Conservation (phyloP, 2,888 invertebrate genomes). For the Chrysomela aeneicollis region DNA sequence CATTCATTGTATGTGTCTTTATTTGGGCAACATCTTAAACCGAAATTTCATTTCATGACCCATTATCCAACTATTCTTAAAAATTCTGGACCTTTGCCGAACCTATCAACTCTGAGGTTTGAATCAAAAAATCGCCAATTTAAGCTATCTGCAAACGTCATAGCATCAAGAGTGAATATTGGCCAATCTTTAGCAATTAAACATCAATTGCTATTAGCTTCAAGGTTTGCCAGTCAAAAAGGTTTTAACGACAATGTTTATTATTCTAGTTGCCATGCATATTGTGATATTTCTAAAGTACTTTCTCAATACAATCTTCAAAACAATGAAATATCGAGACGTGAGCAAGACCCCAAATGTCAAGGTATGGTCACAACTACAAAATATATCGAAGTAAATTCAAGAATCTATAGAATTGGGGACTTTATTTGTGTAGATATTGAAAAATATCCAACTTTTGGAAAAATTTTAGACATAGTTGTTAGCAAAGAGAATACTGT, state of each 20-base stretch:
- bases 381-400: conserved; percentile 6
- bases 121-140: background rate
- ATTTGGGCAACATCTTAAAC: conserved; percentile 4
- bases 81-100: background rate
- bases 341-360: too few relatives aligned
- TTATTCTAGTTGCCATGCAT: too few relatives aligned
- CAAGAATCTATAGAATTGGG: conserved; percentile 8
- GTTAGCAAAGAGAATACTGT: conserved; percentile 3
- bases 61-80: background rate
- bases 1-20: conserved; percentile 23
- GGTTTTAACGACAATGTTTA: too few relatives aligned
- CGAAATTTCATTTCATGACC: background rate
- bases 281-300: too few relatives aligned
- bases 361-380: background rate
- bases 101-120: background rate
- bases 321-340: too few relatives aligned
- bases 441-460: conserved; percentile 4
- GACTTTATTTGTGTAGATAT: background rate
- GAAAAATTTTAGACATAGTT: conserved; percentile 9
- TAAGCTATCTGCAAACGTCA: background rate
- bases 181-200: too few relatives aligned
- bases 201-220: too few relatives aligned
- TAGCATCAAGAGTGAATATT: background rate
- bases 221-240: too few relatives aligned
- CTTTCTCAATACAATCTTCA: too few relatives aligned